Conservation (phyloP, 1,140 invertebrate genomes). For the Pararge aegeria region DNA sequence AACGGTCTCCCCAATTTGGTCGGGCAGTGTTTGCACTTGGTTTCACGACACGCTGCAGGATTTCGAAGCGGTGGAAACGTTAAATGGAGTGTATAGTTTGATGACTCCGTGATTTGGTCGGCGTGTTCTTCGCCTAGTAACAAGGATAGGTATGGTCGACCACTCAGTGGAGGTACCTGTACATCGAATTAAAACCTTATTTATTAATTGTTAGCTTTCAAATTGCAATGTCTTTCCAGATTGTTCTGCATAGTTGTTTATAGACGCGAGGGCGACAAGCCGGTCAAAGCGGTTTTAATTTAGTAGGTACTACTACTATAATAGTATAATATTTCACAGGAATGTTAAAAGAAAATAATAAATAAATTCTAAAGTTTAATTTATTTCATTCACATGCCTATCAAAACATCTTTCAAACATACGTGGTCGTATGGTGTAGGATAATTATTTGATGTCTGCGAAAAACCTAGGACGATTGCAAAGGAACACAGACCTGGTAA, state of each 20-base stretch:
- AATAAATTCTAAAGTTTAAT: not conserved
- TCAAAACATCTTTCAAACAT: too few species aligned
- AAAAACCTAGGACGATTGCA: too few species aligned
- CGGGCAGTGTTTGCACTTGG: slow-evolving; percentile 29
- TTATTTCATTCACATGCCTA: not conserved
- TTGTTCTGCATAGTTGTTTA: slow-evolving; percentile 31
- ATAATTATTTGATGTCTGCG: too few species aligned
- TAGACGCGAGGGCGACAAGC: slow-evolving; percentile 42
- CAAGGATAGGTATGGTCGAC: slow-evolving; percentile 23
- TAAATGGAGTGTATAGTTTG: slow-evolving; percentile 11
- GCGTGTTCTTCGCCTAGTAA: slow-evolving; percentile 31
- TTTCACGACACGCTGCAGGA: slow-evolving; percentile 12
- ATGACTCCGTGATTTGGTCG: slow-evolving; percentile 24
- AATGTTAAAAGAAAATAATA: slow-evolving; percentile 4
- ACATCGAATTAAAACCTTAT: slow-evolving; percentile 16
- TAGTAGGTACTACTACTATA: slow-evolving; percentile 25
- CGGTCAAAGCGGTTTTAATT: slow-evolving; percentile 37
- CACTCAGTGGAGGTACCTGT: not conserved
- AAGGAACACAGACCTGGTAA: too few species aligned
- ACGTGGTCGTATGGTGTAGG: too few species aligned
- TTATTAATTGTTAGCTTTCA: slow-evolving; percentile 11
- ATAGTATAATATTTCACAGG: slow-evolving; percentile 33
- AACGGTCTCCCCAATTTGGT: slow-evolving; percentile 33
- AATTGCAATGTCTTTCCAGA: not conserved
- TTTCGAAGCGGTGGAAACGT: slow-evolving; percentile 1